Evolutionary conservation across 37 sponge, comb jelly and placozoan species (phyloP), one percentile per base, ranked within the genome.

Genomic region (Spongilla lacustris): DNA sequence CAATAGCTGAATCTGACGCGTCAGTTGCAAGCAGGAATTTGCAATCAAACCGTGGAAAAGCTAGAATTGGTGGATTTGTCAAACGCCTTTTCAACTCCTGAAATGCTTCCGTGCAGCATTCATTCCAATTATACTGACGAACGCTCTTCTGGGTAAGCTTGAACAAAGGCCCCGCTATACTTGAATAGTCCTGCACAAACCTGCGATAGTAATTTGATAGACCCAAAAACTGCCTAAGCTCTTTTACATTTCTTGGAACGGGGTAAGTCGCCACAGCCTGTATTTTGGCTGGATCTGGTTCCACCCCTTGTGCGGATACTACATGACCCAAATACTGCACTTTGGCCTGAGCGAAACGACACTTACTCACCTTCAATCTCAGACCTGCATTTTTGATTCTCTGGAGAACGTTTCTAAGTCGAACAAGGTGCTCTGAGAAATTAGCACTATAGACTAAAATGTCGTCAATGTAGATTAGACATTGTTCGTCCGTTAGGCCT

Each of bases 391-490:
- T 33, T 13, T 36, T 22, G n/a, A 87, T 35, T 23, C 67, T n/a
- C 28, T 72, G 58, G 23, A 87, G 46, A 2, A 87, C 67, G 12
- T 46, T 30, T 41, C 24, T 14, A 24, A 73, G 67, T 2, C 66
- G 33, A 19, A 31, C 30, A 12, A 87, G 34, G 28, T 87, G 88
- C 68, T 66, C 82, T 32, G 58, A 69, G 75, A 87, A 81, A 25
- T 3, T 74, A 5, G 25, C 24, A 28, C 81, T 79, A 79, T 83
- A 83, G 13, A 91, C 46, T n/a, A 91, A 66, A 19, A 91, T 67
- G 69, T 85, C 86, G 37, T 90, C 91, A 27, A 90, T 30, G 49
- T 91, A 91, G 23, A 84, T 73, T 37, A 73, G 81, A 10, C 91
- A 83, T 29, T 85, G 36, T 33, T 27, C 70, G 8, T 31, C 32